Conservation (phyloP, 2,113 vertebrate genomes). For the Tinamus guttatus region DNA sequence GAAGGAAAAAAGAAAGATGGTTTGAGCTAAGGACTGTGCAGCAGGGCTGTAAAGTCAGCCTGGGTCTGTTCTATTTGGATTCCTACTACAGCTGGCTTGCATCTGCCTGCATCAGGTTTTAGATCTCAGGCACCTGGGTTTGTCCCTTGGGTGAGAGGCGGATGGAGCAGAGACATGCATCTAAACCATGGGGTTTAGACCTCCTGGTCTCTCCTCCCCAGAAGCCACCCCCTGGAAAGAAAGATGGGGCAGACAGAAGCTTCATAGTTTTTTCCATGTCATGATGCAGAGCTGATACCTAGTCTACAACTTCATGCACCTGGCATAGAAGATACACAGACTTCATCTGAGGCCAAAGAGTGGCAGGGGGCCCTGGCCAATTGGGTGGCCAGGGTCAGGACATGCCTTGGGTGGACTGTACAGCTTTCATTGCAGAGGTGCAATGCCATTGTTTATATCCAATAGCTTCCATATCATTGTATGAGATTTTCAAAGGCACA, state of each 20-base stretch:
- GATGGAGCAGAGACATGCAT: neutral
- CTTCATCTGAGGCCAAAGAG: neutral
- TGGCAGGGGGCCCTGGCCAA: neutral
- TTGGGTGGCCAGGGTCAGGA: neutral
- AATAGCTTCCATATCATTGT: neutral
- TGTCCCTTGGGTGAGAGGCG: neutral
- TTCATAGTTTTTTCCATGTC: neutral
- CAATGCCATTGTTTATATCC: neutral
- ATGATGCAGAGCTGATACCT: neutral
- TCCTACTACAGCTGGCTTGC: neutral
- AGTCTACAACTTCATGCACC: neutral
- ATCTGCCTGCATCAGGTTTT: neutral
- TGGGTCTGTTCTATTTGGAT: neutral
- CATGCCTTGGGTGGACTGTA: neutral
- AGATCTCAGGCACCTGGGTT: neutral
- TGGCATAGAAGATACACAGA: neutral
- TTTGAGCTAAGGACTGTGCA: neutral
- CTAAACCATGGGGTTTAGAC: neutral
- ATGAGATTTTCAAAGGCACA: neutral
- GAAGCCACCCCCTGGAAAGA: neutral
- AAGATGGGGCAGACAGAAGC: neutral
- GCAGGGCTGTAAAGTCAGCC: neutral
- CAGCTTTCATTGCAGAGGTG: rapidly evolving
- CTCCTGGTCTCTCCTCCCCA: neutral
- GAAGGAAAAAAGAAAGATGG: neutral